These are phyloP conservation scores for Colostygia pectinataria DNA, from an alignment of 2,888 invertebrate species.

Conservation along the genomic window DNA sequence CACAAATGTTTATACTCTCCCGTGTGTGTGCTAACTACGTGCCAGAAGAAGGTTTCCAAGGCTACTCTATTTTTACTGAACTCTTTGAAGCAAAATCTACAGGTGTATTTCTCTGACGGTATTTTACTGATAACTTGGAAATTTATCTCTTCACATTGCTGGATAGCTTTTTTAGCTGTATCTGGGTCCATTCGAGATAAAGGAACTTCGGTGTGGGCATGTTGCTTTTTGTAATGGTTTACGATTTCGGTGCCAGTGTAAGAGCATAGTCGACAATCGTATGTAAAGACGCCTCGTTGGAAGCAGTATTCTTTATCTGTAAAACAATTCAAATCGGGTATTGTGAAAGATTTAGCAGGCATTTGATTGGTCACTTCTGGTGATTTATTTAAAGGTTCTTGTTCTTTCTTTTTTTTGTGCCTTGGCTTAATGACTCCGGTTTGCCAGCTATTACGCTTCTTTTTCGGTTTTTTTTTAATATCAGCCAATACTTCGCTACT, in stretches of 20 bases:
- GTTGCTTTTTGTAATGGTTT: constrained; percentile 85
- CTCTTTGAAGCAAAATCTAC: constrained; percentile 70
- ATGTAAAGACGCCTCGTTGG: constrained; percentile 55
- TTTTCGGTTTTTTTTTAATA: constrained; percentile 59
- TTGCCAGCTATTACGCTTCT: constrained; percentile 62
- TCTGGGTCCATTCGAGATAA: constrained; percentile 83
- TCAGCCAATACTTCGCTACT: constrained; percentile 57
- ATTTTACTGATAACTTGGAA: constrained; percentile 60
- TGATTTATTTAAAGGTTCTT: constrained; percentile 1
- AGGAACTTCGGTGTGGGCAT: constrained; percentile 85
- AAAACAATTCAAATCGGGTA: constrained; percentile 58
- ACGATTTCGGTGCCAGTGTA: constrained; percentile 85
- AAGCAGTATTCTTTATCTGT: constrained; percentile 74
- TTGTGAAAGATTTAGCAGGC: constrained; percentile 30
- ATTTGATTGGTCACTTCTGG: neutral
- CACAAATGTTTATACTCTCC: constrained; percentile 89
- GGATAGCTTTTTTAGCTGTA: constrained; percentile 79
- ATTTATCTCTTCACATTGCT: constrained; percentile 74
- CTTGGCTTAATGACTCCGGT: constrained; percentile 68
- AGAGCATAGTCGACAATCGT: constrained; percentile 84
- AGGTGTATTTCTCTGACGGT: constrained; percentile 61
- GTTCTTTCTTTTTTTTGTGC: constrained; percentile 60
- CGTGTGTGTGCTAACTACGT: constrained; percentile 87
- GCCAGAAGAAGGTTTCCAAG: constrained; percentile 85
- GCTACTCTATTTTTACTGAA: constrained; percentile 51